Evolutionary conservation across 2,113 vertebrate genomes (phyloP), one percentile per base, ranked within the genome.

Genomic region (Brachyhypopomus occidentalis): DNA sequence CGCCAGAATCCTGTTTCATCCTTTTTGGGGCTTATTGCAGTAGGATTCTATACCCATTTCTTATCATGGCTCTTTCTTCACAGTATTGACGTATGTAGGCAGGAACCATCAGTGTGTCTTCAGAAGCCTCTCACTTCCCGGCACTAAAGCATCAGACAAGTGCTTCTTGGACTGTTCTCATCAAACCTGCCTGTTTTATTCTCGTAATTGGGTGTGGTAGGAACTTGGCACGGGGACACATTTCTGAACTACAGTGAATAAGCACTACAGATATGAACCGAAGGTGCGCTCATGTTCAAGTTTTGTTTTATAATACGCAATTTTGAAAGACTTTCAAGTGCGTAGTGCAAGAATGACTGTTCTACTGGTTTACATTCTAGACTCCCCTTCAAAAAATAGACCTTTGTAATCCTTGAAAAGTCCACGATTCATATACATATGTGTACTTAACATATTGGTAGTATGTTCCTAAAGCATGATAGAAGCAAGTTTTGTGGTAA

Each of bases 131-230:
- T 67, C 30, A 34, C 22, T 70, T 70, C 66, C 66, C 22, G 4
- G 20, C 66, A 70, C 34, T 20, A 5, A 30, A 2, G n/a, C 63
- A 1, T 38, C 1, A 3, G 58, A 52, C 34, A 55, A n/a, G 2
- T 19, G 9, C 3, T 70, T 6, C n/a, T n/a, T 17, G n/a, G 59
- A 62, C 17, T 45, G 45, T 72, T 20, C 72, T 62, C 63, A 75
- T 59, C 80, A 70, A 70, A 76, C 80, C 80, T 30, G 79, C 75
- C 63, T 58, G 23, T 7, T 27, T 60, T 62, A 8, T 79, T 55
- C 77, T 48, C 17, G 77, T 79, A 79, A 79, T 71, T 67, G 72
- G 77, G 77, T 72, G 77, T 72, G 77, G 36, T 41, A n/a, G 41
- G 22, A 5, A 60, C 16, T 63, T 76, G 14, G 16, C 59, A 27